These are phyloP conservation scores for Cotesia congregata DNA, from an alignment of 2,888 invertebrate species.

Conservation along the genomic window DNA sequence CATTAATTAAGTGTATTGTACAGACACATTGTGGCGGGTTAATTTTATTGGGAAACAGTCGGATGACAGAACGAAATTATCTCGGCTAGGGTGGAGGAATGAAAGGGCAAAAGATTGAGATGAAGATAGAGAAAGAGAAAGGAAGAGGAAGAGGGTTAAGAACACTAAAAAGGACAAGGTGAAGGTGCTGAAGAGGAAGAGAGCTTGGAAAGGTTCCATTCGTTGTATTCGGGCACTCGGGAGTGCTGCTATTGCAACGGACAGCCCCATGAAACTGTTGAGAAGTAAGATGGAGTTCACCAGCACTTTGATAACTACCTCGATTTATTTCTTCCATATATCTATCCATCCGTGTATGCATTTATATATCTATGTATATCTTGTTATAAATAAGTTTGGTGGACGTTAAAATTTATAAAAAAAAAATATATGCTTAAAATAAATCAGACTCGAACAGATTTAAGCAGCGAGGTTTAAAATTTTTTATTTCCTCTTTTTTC, in stretches of 20 bases:
- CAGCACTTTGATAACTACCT: conserved; percentile 50
- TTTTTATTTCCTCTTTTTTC: neutral
- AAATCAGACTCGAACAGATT: neutral
- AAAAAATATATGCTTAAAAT: neutral
- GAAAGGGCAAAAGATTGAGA: neutral
- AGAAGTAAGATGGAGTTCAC: conserved; percentile 42
- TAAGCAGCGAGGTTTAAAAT: neutral
- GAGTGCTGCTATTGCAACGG: neutral
- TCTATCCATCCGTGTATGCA: neutral
- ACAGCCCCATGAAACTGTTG: neutral
- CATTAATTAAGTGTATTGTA: neutral
- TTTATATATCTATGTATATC: neutral
- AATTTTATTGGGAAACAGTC: conserved; percentile 19
- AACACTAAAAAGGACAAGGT: neutral
- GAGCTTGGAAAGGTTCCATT: neutral
- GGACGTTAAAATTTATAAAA: neutral
- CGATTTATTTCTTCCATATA: conserved; percentile 47
- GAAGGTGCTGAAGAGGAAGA: neutral
- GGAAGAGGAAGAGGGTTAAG: neutral
- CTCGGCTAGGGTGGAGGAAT: neutral
- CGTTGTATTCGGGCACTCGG: conserved; percentile 6
- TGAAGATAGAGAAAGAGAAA: neutral
- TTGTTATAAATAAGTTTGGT: neutral
- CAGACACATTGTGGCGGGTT: neutral
- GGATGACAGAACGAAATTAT: conserved; percentile 14